Percentiles rank a stretch among this genome's conserved stretches.
These are phyloP conservation scores for Melinaea menophilus DNA, from an alignment of 2,888 invertebrate species.

Conservation along the genomic window DNA sequence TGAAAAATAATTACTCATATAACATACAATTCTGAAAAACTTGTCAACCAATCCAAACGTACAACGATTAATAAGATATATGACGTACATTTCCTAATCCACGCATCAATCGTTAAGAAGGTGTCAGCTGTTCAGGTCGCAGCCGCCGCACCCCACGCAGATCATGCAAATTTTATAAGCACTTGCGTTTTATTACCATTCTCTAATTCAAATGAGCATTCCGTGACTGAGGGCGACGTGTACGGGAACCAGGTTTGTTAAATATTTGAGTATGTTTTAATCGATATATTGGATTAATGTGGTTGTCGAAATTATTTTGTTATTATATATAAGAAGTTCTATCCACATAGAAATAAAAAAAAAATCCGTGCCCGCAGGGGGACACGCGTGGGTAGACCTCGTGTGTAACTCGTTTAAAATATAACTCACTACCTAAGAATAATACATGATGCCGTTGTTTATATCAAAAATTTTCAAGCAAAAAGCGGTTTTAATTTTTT, in stretches of 20 bases:
- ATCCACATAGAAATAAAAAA: too few relatives aligned
- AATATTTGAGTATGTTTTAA: background rate
- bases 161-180: conserved; percentile 23
- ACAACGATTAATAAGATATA: background rate
- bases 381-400: too few relatives aligned
- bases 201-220: conserved; percentile 8
- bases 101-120: conserved; percentile 8
- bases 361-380: too few relatives aligned
- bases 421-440: too few relatives aligned
- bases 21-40: too few relatives aligned
- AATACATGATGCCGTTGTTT: too few relatives aligned
- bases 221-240: conserved; percentile 1
- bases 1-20: too few relatives aligned
- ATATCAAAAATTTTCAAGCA: too few relatives aligned
- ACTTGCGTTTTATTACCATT: conserved; percentile 21
- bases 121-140: conserved; percentile 7
- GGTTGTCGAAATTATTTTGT: background rate
- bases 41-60: too few relatives aligned
- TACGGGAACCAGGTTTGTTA: background rate
- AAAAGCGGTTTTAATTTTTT: too few relatives aligned
- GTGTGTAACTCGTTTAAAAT: too few relatives aligned
- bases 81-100: conserved; percentile 1
- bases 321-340: too few relatives aligned
- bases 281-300: background rate
- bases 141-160: conserved; percentile 18